A percentile compares a stretch with the other conserved stretches of the same genome.
Evolutionary conservation across 2,797 vertebrate species (phyloP).

Genomic region (Onychomys arenicola): DNA sequence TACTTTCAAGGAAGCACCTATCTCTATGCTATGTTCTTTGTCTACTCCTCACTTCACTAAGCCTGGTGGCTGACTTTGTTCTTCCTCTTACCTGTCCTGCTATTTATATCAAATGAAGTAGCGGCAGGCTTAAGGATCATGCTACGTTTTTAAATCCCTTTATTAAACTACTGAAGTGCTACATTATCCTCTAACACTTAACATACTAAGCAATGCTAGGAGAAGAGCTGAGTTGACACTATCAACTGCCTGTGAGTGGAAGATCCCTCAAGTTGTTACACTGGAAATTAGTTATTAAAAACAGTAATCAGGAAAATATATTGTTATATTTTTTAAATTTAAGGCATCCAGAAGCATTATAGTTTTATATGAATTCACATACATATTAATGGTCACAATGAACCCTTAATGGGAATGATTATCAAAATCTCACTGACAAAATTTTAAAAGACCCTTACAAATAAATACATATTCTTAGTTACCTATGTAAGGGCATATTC

Average conservation of each 20-base stretch:
- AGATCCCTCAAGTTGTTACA: neutral
- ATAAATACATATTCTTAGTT: neutral
- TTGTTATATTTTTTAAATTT: neutral
- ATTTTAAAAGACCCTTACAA: neutral
- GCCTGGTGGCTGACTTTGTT: neutral
- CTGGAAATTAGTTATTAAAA: neutral
- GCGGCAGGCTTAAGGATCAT: neutral
- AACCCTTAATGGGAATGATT: neutral
- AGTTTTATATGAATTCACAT: neutral
- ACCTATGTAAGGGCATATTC: neutral
- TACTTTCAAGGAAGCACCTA: neutral
- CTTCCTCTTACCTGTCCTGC: neutral
- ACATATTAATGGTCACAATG: neutral
- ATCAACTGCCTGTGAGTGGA: neutral
- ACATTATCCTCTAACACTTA: neutral
- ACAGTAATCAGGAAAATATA: neutral
- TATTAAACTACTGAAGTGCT: neutral
- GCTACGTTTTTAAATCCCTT: neutral
- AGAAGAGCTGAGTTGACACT: neutral
- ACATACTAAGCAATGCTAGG: neutral
- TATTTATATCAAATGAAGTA: neutral
- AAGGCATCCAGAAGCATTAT: neutral
- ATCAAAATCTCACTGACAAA: neutral
- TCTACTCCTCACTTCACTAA: neutral
- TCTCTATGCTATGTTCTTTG: neutral